These are phyloP conservation scores for Phoxinus phoxinus DNA, from an alignment of 2,113 vertebrate genomes.

Conservation along the genomic window DNA sequence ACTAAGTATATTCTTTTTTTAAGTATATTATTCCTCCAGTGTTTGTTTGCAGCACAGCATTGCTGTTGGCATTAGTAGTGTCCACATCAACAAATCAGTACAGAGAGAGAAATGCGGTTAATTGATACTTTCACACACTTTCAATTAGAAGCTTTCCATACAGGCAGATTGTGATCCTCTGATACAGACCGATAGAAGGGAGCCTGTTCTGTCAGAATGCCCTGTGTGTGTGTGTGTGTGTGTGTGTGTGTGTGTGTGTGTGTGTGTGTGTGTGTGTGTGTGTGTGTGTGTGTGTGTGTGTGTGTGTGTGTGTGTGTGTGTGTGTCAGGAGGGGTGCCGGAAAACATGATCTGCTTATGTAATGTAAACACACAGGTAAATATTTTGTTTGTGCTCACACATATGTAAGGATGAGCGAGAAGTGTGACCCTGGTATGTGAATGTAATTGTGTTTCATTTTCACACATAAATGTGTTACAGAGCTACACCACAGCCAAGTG, in stretches of 20 bases:
- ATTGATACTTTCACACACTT: not conserved
- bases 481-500: too few relatives aligned
- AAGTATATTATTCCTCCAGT: not conserved
- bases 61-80: not conserved
- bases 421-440: not conserved
- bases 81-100: not conserved
- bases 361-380: constrained; percentile 13
- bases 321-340: constrained; percentile 7
- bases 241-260: not conserved
- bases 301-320: not conserved
- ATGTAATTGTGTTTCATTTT: not conserved
- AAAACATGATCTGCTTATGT: not conserved
- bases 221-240: not conserved
- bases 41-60: not conserved
- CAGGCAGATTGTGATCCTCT: not conserved
- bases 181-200: not conserved
- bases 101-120: not conserved
- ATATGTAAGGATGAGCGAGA: not conserved
- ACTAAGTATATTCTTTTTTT: not conserved
- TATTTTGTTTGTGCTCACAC: not conserved
- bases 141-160: not conserved
- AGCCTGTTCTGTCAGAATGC: constrained; percentile 2
- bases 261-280: too few relatives aligned
- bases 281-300: not conserved
- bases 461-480: not conserved